Conservation (phyloP, 2,888 invertebrate species). For the Phortica magna region DNA sequence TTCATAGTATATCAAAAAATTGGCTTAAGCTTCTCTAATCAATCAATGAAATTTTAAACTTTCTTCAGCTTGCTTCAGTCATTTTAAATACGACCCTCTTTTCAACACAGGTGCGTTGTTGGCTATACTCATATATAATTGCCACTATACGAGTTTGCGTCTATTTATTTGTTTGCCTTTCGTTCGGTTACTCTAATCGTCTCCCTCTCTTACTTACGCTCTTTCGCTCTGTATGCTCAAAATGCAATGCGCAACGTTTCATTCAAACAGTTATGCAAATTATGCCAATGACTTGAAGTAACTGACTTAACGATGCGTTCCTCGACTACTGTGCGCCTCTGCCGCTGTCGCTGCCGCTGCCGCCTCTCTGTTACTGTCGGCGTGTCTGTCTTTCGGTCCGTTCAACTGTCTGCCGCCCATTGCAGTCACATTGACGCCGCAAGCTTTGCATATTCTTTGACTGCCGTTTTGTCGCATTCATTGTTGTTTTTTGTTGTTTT, state of each 20-base stretch:
- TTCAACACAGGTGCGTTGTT: conserved; percentile 2
- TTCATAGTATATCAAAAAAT: too few relatives aligned
- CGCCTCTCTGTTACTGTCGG: background rate
- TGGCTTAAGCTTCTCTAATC: too few relatives aligned
- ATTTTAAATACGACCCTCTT: background rate
- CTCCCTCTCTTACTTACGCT: background rate
- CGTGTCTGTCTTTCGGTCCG: conserved; percentile 19
- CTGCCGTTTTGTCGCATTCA: background rate
- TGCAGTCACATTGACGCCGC: conserved; percentile 24
- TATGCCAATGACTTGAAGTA: conserved; percentile 45
- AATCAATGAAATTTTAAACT: background rate
- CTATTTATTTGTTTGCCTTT: background rate
- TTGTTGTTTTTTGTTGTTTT: background rate
- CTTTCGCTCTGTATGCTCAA: background rate
- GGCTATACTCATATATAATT: background rate
- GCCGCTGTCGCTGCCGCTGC: background rate
- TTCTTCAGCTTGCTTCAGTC: background rate
- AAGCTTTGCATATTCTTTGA: background rate
- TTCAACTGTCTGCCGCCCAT: conserved; percentile 11
- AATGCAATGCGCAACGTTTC: conserved; percentile 46
- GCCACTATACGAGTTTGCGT: background rate
- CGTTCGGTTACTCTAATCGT: background rate
- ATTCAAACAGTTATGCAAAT: conserved; percentile 65
- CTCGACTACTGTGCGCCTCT: background rate
- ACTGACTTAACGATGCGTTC: conserved; percentile 17